These are phyloP conservation scores for Cryptotis parvus DNA, from an alignment of 2,113 vertebrate species.

Conservation along the genomic window DNA sequence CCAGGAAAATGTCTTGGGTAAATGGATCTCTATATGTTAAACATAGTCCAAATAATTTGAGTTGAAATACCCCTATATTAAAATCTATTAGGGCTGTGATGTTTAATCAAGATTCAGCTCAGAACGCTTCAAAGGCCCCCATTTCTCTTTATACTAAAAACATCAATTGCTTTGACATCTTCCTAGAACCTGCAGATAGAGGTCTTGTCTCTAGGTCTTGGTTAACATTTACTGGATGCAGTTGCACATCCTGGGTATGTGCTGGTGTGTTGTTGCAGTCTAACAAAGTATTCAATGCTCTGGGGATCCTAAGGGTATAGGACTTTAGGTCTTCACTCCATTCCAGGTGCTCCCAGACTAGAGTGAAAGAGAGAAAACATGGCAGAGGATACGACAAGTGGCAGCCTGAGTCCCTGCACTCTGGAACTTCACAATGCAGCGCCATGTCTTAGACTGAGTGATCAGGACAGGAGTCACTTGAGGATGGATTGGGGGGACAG, in stretches of 20 bases:
- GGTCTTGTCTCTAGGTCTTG: not conserved
- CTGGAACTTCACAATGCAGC: not conserved
- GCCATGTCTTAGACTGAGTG: too few species aligned
- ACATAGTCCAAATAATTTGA: not conserved
- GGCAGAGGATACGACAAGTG: not conserved
- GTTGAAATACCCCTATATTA: not conserved
- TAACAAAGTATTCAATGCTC: slow-evolving; percentile 4
- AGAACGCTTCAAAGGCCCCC: not conserved
- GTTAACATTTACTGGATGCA: not conserved
- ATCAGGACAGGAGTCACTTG: not conserved
- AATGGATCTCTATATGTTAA: not conserved
- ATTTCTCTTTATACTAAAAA: not conserved
- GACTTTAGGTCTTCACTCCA: not conserved
- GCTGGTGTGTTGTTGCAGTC: not conserved
- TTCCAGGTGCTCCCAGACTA: not conserved
- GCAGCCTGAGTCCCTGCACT: not conserved
- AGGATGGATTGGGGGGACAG: not conserved
- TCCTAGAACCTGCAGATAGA: not conserved
- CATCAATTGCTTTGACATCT: not conserved
- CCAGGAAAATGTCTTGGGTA: not conserved
- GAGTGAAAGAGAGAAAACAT: not conserved
- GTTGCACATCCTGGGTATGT: slow-evolving; percentile 12
- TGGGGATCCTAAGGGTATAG: not conserved
- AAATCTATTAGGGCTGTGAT: not conserved
- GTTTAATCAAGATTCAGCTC: not conserved